Evolutionary conservation across 2,113 vertebrate species (phyloP).

Genomic region (Okapia johnstoni): DNA sequence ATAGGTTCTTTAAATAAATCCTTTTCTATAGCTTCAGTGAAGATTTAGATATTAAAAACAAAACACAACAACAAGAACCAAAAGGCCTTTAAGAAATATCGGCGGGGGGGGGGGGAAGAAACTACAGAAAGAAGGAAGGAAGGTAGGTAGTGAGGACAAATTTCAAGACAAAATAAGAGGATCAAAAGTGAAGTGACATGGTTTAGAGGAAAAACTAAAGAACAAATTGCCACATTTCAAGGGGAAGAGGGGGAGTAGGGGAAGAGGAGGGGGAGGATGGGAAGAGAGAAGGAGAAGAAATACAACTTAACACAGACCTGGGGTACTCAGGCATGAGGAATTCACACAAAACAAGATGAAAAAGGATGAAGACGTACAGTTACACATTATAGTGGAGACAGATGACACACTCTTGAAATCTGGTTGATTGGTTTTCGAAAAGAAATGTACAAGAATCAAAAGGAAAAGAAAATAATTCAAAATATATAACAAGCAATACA

Average conservation of each 20-base stretch:
- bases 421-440: not conserved
- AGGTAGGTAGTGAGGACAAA: too few relatives aligned
- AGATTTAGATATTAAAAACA: not conserved
- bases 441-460: not conserved
- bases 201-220: not conserved
- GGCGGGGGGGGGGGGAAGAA: fast-evolving
- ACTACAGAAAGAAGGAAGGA: not conserved
- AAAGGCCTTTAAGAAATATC: not conserved
- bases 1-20: not conserved
- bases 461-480: not conserved
- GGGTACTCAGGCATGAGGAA: not conserved
- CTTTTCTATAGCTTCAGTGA: not conserved
- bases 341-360: not conserved
- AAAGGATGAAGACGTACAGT: not conserved
- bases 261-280: not conserved
- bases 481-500: not conserved
- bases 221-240: not conserved
- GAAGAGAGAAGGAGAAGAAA: not conserved
- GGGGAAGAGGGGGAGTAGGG: not conserved
- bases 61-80: not conserved
- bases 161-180: not conserved
- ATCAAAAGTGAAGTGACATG: not conserved
- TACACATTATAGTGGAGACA: not conserved
- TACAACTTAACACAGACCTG: not conserved
- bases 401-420: not conserved